phyloP scores from a whole-genome alignment of 2,888 invertebrate genomes.

The Diaperis boleti region DNA sequence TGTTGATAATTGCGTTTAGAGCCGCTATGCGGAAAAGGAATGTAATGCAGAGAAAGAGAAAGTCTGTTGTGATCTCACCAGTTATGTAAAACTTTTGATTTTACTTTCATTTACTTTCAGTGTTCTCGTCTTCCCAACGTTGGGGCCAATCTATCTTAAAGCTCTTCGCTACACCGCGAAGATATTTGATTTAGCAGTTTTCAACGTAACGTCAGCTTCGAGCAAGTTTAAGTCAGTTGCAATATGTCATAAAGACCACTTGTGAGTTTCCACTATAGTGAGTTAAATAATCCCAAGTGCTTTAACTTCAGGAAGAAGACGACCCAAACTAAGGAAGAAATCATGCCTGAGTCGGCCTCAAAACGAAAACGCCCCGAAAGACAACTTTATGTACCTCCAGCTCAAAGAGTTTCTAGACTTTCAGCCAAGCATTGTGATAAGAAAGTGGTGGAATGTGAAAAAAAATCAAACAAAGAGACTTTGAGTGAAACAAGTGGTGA shows the following conservation, averaged over 20 bases:
- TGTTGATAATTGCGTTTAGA: too few species aligned
- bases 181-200: slow-evolving; percentile 56
- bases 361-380: slow-evolving; percentile 58
- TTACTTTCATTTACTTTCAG: slow-evolving; percentile 66
- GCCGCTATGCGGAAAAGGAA: slow-evolving; percentile 60
- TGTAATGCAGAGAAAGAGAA: slow-evolving; percentile 62
- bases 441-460: slow-evolving; percentile 10
- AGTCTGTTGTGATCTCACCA: slow-evolving; percentile 63
- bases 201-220: slow-evolving; percentile 49
- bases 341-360: slow-evolving; percentile 32
- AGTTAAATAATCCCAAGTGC: background rate
- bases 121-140: slow-evolving; percentile 59
- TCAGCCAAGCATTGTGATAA: slow-evolving; percentile 17
- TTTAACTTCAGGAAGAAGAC: slow-evolving; percentile 13
- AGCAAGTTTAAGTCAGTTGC: slow-evolving; percentile 50
- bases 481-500: background rate
- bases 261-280: slow-evolving; percentile 50
- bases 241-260: slow-evolving; percentile 56
- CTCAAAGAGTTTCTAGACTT: slow-evolving; percentile 54
- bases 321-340: slow-evolving; percentile 24
- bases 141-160: slow-evolving; percentile 60
- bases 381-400: slow-evolving; percentile 63
- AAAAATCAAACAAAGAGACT: background rate
- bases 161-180: slow-evolving; percentile 59
- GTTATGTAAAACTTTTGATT: slow-evolving; percentile 65